A percentile compares a stretch with the other conserved stretches of the same genome.
Evolutionary conservation across 2,888 invertebrate species (phyloP).

Genomic region (Drosophila peninsularis): DNA sequence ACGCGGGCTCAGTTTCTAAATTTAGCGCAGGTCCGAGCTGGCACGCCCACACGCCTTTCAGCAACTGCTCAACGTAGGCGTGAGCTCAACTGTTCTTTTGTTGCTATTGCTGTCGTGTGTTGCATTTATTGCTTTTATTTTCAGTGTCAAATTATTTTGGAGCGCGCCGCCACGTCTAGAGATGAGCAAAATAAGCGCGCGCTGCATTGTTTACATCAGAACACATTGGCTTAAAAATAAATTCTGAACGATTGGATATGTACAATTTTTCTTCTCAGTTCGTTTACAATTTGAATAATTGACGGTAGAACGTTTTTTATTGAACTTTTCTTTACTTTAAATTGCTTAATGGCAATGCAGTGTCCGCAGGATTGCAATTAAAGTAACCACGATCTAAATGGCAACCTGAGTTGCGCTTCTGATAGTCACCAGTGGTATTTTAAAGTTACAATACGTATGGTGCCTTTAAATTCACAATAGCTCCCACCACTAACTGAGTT

Average conservation of each 20-base stretch:
- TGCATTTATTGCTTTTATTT: conserved; percentile 8
- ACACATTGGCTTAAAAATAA: neutral
- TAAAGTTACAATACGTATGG: conserved; percentile 18
- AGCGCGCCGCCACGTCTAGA: conserved; percentile 20
- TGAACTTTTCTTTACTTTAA: neutral
- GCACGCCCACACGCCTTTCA: conserved; percentile 39
- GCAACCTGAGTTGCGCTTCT: neutral
- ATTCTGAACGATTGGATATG: neutral
- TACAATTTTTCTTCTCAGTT: neutral
- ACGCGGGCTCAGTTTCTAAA: conserved; percentile 51
- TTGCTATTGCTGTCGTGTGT: conserved; percentile 9
- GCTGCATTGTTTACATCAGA: conserved; percentile 8
- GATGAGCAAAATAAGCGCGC: conserved; percentile 26
- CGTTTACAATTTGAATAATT: neutral
- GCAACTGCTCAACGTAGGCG: conserved; percentile 12
- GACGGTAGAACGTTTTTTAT: neutral
- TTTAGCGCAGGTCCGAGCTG: conserved; percentile 36
- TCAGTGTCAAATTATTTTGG: conserved; percentile 15
- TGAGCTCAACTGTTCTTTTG: neutral
- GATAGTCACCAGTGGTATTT: conserved; percentile 11
- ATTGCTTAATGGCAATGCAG: neutral
- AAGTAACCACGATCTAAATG: conserved; percentile 1
- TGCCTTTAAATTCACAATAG: conserved; percentile 11
- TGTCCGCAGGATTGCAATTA: neutral
- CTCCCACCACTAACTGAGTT: conserved; percentile 34